A percentile compares a stretch with the other conserved stretches of the same genome.
Conservation (phyloP, 1,140 invertebrate genomes). For the Odontomachus brunneus region DNA sequence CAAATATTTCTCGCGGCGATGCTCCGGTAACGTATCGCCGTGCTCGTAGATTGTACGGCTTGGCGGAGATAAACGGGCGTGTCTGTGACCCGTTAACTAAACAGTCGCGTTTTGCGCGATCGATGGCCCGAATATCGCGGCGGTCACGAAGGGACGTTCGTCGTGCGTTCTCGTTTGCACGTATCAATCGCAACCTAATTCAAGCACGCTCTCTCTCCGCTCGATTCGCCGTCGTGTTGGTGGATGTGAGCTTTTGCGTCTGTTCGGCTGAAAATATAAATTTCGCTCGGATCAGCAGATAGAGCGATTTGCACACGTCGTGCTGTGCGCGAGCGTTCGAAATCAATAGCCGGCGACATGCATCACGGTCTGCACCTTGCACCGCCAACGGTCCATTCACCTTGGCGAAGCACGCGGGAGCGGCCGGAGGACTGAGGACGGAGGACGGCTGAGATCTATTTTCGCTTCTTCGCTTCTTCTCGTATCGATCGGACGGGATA, state of each 20-base stretch:
- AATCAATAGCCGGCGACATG: neutral
- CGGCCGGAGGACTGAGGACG: neutral
- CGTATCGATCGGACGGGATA: slow-evolving; percentile 15
- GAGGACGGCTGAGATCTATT: slow-evolving; percentile 21
- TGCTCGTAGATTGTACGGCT: neutral
- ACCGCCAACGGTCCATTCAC: slow-evolving; percentile 10
- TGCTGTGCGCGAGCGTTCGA: neutral
- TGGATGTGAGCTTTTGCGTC: too few relatives aligned
- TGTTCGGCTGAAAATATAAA: neutral
- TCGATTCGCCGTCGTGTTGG: too few relatives aligned
- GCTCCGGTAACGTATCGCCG: neutral
- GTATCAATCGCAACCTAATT: slow-evolving; percentile 36
- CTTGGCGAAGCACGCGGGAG: slow-evolving; percentile 9
- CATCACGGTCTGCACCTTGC: slow-evolving; percentile 1
- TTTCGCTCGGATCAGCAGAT: neutral
- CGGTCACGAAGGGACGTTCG: slow-evolving; percentile 11
- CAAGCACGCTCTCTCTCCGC: neutral
- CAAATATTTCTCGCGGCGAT: neutral
- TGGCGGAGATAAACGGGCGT: neutral
- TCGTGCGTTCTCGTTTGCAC: slow-evolving; percentile 12
- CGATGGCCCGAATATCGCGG: slow-evolving; percentile 38
- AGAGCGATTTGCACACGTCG: slow-evolving; percentile 6
- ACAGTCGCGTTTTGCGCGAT: slow-evolving; percentile 35
- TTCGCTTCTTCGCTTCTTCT: neutral
- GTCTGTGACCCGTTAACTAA: slow-evolving; percentile 35